phyloP scores from a whole-genome alignment of 2,888 invertebrate genomes.

The Venusia cambrica region DNA sequence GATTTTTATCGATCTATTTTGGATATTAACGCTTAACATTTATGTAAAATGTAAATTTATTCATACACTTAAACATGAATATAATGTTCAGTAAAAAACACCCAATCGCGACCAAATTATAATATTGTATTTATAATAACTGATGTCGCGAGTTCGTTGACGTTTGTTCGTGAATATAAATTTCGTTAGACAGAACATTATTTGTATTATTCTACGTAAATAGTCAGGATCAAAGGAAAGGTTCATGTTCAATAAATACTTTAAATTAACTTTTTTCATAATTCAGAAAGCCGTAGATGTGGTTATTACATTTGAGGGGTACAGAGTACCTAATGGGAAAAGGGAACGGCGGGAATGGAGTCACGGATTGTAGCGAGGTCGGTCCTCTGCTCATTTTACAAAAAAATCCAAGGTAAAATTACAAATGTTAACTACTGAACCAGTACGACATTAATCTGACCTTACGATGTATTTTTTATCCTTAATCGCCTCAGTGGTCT shows the following conservation, averaged over 20 bases:
- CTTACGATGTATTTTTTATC: no score
- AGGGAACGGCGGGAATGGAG: no score
- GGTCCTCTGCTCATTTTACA: no score
- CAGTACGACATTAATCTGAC: no score
- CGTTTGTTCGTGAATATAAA: constrained; percentile 25
- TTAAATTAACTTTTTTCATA: constrained; percentile 1
- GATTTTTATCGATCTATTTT: constrained; percentile 12
- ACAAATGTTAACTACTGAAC: no score
- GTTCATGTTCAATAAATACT: constrained; percentile 7
- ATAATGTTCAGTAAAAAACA: constrained; percentile 19
- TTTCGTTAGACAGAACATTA: constrained; percentile 18
- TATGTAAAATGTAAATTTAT: constrained; percentile 25
- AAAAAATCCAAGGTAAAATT: no score
- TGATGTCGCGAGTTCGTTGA: constrained; percentile 26
- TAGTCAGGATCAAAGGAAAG: constrained; percentile 19
- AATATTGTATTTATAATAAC: constrained; percentile 22
- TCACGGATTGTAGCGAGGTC: no score
- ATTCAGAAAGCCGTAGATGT: no score
- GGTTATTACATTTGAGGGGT: no score
- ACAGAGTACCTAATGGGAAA: no score
- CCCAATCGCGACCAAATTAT: constrained; percentile 20
- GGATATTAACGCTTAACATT: constrained; percentile 4
- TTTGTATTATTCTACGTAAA: constrained; percentile 13
- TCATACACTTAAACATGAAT: constrained; percentile 21
- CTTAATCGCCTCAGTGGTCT: no score